Evolutionary conservation across 1,140 invertebrate genomes (phyloP), one percentile per base, ranked within the genome.

Genomic region (Melitaea cinxia): DNA sequence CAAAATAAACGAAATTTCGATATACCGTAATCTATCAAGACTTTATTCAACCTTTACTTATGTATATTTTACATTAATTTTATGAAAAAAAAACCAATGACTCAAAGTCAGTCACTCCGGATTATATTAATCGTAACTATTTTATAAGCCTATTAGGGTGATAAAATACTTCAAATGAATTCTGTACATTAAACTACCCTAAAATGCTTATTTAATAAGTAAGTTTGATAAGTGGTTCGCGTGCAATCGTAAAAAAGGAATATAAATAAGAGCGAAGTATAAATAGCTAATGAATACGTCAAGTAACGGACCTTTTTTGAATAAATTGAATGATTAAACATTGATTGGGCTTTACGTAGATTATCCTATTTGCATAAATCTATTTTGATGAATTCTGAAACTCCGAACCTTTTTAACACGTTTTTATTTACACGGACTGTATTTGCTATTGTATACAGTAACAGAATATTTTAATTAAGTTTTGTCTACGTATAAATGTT

Each of bases 351-450:
- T 65, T 65, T 57, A 30, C 9, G 45, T 52, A 68, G 53, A 33
- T 56, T 57, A 58, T 63, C 60, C 35, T 55, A 68, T 68, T 68
- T 59, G 28, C 61, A 64, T 63, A 63, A 62, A 58, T 15, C 47
- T 52, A 54, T 64, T 56, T n/a, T 62, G 35, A 62, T 47, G 56
- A 47, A 42, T 28, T 58, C 23, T 47, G 19, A 17, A 33, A 33
- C 30, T 9, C 6, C 6, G 30, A 33, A 33, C 3, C 24, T 15
- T 52, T 52, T 52, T 33, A 33, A 2, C 30, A 33, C 12, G 30
- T 33, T 33, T 33, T 33, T 33, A 33, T 33, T 33, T 9, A 33
- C 30, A 4, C 12, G 30, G 12, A 6, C 30, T 33, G 30, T 33
- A 33, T 2, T 10, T 24, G 47, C 47, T 9, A 9, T 4, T 9